Evolutionary conservation across 2,888 invertebrate genomes (phyloP).

Genomic region (Caenorhabditis doughertyi): DNA sequence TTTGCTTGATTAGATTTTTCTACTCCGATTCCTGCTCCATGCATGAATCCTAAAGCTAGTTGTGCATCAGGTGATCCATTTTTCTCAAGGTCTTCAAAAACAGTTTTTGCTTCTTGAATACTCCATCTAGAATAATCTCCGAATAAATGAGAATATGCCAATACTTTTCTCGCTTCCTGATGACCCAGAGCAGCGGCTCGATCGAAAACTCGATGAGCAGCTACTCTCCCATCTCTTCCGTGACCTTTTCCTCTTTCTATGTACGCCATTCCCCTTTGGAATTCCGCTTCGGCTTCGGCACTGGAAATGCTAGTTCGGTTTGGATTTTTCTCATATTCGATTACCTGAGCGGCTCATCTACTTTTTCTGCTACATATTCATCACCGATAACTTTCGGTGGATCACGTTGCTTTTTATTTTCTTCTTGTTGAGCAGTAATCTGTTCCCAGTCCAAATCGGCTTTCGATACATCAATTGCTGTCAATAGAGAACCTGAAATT

Average conservation of each 20-base stretch:
- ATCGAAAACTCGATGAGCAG: constrained; percentile 88
- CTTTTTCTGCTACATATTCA: constrained; percentile 43
- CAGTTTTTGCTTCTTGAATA: constrained; percentile 88
- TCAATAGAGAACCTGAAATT: constrained; percentile 29
- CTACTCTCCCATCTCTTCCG: constrained; percentile 75
- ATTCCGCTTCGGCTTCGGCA: constrained; percentile 37
- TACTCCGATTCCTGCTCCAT: constrained; percentile 84
- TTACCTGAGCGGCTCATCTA: constrained; percentile 24
- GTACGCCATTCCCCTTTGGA: constrained; percentile 56
- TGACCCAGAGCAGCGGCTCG: constrained; percentile 91
- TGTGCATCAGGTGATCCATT: constrained; percentile 92
- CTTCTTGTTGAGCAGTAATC: constrained; percentile 34
- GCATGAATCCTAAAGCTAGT: constrained; percentile 85
- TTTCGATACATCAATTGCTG: constrained; percentile 42
- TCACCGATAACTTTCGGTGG: constrained; percentile 20
- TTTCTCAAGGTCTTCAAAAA: constrained; percentile 86
- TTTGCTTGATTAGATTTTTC: constrained; percentile 78
- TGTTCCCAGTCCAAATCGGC: constrained; percentile 53
- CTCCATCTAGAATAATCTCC: constrained; percentile 90
- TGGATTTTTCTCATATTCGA: not conserved
- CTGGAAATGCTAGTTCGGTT: not conserved
- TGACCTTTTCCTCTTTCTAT: constrained; percentile 70
- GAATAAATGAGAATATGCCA: constrained; percentile 89
- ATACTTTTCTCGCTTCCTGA: constrained; percentile 89
- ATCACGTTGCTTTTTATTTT: constrained; percentile 10